phyloP scores from a whole-genome alignment of 2,888 invertebrate genomes.

The Drosophila meridionalis region DNA sequence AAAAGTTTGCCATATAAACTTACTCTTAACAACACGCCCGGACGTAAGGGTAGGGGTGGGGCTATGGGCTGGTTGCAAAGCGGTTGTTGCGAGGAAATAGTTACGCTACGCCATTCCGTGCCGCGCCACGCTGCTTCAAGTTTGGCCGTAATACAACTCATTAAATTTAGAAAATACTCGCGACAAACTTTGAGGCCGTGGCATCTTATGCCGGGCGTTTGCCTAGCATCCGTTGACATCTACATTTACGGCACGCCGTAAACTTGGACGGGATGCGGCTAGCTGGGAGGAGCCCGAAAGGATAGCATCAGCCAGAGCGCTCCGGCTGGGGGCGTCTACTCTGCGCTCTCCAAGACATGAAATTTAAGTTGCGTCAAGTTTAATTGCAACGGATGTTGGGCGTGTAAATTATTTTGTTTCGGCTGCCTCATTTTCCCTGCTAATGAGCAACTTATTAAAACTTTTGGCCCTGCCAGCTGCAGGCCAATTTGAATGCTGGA shows the following conservation, averaged over 20 bases:
- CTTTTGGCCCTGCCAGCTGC: slow-evolving; percentile 40
- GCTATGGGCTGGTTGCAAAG: slow-evolving; percentile 1
- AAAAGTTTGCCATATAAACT: slow-evolving; percentile 73
- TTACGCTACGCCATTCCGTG: slow-evolving; percentile 34
- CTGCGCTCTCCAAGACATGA: slow-evolving; percentile 33
- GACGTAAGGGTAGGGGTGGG: slow-evolving; percentile 18
- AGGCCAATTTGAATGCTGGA: slow-evolving; percentile 49
- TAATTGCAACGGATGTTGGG: slow-evolving; percentile 77
- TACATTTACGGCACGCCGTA: slow-evolving; percentile 64
- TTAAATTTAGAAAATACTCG: slow-evolving; percentile 78
- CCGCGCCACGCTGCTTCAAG: slow-evolving; percentile 56
- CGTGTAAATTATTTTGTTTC: slow-evolving; percentile 78
- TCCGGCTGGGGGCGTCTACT: neutral
- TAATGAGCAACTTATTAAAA: slow-evolving; percentile 80
- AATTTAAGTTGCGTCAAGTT: slow-evolving; percentile 64
- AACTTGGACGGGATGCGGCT: slow-evolving; percentile 44
- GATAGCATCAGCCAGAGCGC: neutral
- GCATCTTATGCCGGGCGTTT: slow-evolving; percentile 48
- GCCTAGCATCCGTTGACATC: slow-evolving; percentile 75
- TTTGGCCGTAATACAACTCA: slow-evolving; percentile 73
- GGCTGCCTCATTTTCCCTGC: slow-evolving; percentile 69
- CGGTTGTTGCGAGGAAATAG: slow-evolving; percentile 41
- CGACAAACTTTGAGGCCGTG: slow-evolving; percentile 57
- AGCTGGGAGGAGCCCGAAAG: slow-evolving; percentile 1
- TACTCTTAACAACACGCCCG: slow-evolving; percentile 69